Evolutionary conservation across 2,797 vertebrate genomes (phyloP).

Genomic region (Labroides dimidiatus): DNA sequence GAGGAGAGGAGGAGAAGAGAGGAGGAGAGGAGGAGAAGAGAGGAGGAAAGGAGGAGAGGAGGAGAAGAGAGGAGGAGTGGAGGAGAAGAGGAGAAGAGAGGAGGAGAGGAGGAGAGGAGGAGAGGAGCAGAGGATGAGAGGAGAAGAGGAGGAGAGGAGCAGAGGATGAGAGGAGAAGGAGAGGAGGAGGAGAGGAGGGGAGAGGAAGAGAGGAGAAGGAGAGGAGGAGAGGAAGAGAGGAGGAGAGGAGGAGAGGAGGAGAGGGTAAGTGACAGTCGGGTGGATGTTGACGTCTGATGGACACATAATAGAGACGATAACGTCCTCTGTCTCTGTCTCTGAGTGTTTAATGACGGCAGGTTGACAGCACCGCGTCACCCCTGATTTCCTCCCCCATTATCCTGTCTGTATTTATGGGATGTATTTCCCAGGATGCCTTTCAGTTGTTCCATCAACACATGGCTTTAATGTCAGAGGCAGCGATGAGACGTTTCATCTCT

Average conservation of each 20-base stretch:
- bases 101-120: too few species aligned
- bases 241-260: background rate
- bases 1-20: too few species aligned
- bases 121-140: too few species aligned
- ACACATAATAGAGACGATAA: background rate
- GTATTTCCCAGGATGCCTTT: constrained; percentile 16
- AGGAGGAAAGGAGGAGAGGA: too few species aligned
- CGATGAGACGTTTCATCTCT: too few species aligned
- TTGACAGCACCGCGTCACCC: constrained; percentile 10
- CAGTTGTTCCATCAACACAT: background rate
- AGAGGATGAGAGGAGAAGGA: too few species aligned
- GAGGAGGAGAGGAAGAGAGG: background rate
- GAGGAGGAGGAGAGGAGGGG: too few species aligned
- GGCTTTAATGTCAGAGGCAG: too few species aligned
- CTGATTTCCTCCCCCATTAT: constrained; percentile 19
- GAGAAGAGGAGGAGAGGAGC: too few species aligned
- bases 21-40: too few species aligned
- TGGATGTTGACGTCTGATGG: constrained; percentile 2
- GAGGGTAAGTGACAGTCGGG: background rate
- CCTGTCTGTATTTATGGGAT: constrained; percentile 7
- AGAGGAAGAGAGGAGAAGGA: background rate
- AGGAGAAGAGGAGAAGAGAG: too few species aligned
- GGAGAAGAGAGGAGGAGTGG: too few species aligned
- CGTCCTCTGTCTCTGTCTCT: background rate
- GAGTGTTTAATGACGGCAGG: constrained; percentile 14